phyloP scores from a whole-genome alignment of 2,888 invertebrate genomes.

The Leptinotarsa haldemani region DNA sequence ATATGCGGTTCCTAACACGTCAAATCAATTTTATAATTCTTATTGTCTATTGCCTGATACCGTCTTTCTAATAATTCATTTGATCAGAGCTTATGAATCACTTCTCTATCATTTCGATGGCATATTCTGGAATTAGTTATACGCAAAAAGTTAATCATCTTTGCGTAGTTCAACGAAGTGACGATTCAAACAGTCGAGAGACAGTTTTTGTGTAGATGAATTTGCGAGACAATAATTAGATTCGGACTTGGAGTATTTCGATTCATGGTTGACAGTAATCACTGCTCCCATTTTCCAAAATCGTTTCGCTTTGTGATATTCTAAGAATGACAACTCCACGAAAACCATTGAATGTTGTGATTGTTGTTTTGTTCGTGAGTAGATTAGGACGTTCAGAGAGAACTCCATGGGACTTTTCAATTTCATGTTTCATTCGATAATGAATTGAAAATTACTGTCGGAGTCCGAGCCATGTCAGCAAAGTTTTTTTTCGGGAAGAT shows the following conservation, averaged over 20 bases:
- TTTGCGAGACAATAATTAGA: conserved; percentile 7
- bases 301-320: background rate
- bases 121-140: conserved; percentile 3
- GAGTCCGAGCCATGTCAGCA: too few relatives aligned
- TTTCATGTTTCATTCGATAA: too few relatives aligned
- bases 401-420: background rate
- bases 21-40: too few relatives aligned
- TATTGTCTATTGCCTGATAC: too few relatives aligned
- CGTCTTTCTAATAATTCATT: too few relatives aligned
- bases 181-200: background rate
- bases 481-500: too few relatives aligned
- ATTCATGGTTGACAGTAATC: background rate
- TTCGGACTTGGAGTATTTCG: background rate
- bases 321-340: background rate
- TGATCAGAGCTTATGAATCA: too few relatives aligned
- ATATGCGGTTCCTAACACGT: too few relatives aligned
- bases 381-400: background rate
- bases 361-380: background rate
- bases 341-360: background rate
- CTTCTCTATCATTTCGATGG: background rate
- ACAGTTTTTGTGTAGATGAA: conserved; percentile 7
- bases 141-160: conserved; percentile 1
- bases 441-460: too few relatives aligned
- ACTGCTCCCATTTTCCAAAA: conserved; percentile 1
- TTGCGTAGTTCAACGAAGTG: background rate